A percentile compares a stretch with the other conserved stretches of the same genome.
These are phyloP conservation scores for Pseudoatta argentina DNA, from an alignment of 1,140 invertebrate species.

Conservation along the genomic window DNA sequence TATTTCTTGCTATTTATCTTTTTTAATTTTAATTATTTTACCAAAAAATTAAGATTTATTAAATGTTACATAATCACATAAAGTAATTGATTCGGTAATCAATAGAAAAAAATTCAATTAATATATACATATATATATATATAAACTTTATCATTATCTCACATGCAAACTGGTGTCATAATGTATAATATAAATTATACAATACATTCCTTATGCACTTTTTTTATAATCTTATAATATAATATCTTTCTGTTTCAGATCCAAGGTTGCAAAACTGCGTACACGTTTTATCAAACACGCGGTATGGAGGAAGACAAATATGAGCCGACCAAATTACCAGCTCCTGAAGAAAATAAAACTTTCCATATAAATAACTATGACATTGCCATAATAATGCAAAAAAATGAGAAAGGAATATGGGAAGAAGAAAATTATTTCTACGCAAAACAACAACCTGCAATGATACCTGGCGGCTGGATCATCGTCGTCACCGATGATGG, in stretches of 20 bases:
- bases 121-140: background rate
- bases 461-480: constrained; percentile 81
- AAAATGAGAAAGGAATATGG: constrained; percentile 78
- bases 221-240: background rate
- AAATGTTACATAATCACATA: background rate
- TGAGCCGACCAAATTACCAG: constrained; percentile 82
- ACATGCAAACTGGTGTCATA: background rate
- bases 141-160: too few species aligned
- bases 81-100: background rate
- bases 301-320: constrained; percentile 78
- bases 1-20: background rate
- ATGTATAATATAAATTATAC: background rate
- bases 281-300: constrained; percentile 75
- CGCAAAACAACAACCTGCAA: constrained; percentile 70
- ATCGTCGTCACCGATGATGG: constrained; percentile 81
- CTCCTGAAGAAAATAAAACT: constrained; percentile 78
- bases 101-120: background rate
- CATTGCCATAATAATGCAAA: constrained; percentile 81
- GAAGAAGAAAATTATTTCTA: constrained; percentile 79
- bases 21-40: constrained; percentile 15
- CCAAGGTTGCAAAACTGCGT: constrained; percentile 80
- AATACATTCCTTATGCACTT: background rate
- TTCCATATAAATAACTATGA: constrained; percentile 79
- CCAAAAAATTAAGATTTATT: background rate
- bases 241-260: constrained; percentile 76